phyloP scores from a whole-genome alignment of 2,888 invertebrate genomes.

The Andrena haemorrhoa region DNA sequence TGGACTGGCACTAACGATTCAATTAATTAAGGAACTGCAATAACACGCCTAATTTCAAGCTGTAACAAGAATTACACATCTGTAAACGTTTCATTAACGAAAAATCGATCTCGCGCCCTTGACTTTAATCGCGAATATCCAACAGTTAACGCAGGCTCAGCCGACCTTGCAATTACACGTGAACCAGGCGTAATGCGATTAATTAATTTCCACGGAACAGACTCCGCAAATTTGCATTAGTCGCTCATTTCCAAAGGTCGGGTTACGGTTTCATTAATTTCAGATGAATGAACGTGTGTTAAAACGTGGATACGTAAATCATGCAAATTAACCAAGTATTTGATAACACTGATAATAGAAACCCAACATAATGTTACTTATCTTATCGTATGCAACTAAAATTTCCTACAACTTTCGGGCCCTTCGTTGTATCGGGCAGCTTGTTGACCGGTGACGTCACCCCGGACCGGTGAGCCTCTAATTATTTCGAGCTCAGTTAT shows the following conservation, averaged over 20 bases:
- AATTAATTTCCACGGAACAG: slow-evolving; percentile 6
- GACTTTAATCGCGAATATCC: slow-evolving; percentile 3
- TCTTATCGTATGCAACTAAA: no score
- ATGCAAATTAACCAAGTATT: neutral
- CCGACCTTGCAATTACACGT: neutral
- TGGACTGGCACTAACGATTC: no score
- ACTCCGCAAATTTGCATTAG: neutral
- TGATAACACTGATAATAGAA: no score
- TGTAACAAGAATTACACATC: neutral
- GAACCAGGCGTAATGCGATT: neutral
- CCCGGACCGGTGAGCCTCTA: neutral
- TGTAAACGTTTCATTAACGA: slow-evolving; percentile 4
- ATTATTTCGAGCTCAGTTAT: neutral
- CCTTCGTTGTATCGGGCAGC: neutral
- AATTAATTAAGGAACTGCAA: no score
- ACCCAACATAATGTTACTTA: no score
- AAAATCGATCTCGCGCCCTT: neutral
- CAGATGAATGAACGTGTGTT: neutral
- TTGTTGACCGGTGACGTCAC: neutral
- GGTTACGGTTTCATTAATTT: neutral
- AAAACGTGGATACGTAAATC: neutral
- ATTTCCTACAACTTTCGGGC: neutral
- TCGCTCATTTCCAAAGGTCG: neutral
- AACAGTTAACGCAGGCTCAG: neutral
- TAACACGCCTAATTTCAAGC: no score